These are phyloP conservation scores for Peribatodes rhomboidaria DNA, from an alignment of 2,888 invertebrate species.

Conservation along the genomic window DNA sequence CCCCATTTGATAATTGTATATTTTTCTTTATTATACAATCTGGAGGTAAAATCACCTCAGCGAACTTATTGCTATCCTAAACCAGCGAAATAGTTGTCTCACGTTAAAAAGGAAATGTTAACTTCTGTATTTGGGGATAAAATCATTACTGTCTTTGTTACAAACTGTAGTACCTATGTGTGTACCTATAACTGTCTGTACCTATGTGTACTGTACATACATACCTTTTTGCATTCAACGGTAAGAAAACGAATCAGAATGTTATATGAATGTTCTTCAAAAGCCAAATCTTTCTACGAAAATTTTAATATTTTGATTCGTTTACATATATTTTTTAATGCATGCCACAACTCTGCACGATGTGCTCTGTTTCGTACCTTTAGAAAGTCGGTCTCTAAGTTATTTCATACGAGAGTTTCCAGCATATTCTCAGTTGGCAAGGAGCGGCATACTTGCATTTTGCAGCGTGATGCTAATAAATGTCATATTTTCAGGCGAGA, in stretches of 20 bases:
- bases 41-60: not conserved
- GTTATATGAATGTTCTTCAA: no score
- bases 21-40: not conserved
- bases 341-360: not conserved
- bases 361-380: not conserved
- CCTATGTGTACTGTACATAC: no score
- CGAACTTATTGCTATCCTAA: not conserved
- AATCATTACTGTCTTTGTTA: no score
- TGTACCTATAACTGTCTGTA: no score
- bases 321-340: not conserved
- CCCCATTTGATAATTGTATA: no score
- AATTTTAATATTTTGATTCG: no score
- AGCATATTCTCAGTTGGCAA: conserved; percentile 49
- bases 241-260: no score
- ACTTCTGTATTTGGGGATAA: no score
- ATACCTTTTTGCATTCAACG: no score
- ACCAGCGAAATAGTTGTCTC: not conserved
- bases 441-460: conserved; percentile 29
- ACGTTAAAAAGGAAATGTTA: not conserved
- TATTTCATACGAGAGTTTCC: conserved; percentile 48
- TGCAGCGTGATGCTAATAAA: conserved; percentile 53
- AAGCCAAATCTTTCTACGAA: no score
- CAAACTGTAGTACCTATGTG: no score
- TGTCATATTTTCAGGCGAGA: conserved; percentile 50
- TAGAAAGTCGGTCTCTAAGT: conserved; percentile 42